Base-by-base conservation (phyloP, 2,113 vertebrate species). In the Tricholaema leucomelas region DNA sequence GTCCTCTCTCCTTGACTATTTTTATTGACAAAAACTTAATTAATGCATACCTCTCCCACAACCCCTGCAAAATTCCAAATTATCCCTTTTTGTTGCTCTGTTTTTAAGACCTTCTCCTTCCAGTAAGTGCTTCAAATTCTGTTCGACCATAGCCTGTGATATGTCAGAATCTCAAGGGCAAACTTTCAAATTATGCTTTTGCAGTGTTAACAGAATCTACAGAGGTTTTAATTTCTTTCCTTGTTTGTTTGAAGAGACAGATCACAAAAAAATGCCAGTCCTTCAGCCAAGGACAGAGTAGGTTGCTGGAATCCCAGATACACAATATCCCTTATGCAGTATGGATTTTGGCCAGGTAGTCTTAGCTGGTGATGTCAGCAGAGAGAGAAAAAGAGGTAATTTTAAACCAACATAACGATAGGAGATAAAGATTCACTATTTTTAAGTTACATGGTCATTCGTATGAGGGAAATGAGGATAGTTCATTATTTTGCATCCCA, bases 281-380 rank as follows among this genome's bases (percentile, higher is more conserved):
- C 63, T 90, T 79, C 56, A 31, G 4, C 23, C 54, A 60, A 35
- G 15, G 17, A 76, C 15, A 59, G 14, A 10, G 5, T 1, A 65
- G 30, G 28, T 30, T 75, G 54, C 38, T 54, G 21, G 55, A 44
- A 67, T 59, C 19, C 10, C 60, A 80, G 12, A 48, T 5, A 12
- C 8, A 46, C 0, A 60, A 38, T 13, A 56, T 8, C 21, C 36
- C 24, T 72, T 30, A 67, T 0, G 3, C 19, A 5, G 24, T 23
- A 69, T 0, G 5, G 56, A 55, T 77, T 71, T 85, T 64, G 27
- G 23, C 13, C 73, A 83, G 6, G 19, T 30, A 66, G 36, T n/a
- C 28, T 64, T 31, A 70, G 33, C 31, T 64, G 31, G 19, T 73
- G 31, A 71, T 10, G 7, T 54, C n/a, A 85, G 8, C 0, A 76